These are phyloP conservation scores for Thymelicus sylvestris DNA, from an alignment of 2,888 invertebrate genomes.

Conservation along the genomic window DNA sequence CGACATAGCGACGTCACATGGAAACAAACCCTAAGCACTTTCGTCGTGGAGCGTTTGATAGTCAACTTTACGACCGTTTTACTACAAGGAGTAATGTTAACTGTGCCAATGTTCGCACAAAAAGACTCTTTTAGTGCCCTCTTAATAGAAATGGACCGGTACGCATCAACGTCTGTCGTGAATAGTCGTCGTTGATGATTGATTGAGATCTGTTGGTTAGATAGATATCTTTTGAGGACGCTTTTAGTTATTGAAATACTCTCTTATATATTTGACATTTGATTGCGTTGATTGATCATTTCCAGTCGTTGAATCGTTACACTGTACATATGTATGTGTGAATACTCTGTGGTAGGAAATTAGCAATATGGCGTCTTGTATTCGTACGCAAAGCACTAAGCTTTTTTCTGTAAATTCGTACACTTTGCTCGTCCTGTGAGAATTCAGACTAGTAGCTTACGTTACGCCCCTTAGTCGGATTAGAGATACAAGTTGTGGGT, in stretches of 20 bases:
- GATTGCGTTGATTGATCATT: constrained; percentile 3
- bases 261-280: constrained; percentile 13
- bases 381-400: too few species aligned
- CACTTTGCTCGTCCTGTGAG: neutral
- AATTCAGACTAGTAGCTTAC: neutral
- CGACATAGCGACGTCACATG: neutral
- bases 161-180: constrained; percentile 5
- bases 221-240: constrained; percentile 13
- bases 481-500: neutral
- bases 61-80: constrained; percentile 30
- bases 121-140: constrained; percentile 24
- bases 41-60: constrained; percentile 21
- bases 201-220: constrained; percentile 13
- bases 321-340: too few species aligned
- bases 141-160: constrained; percentile 30
- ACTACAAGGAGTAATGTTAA: constrained; percentile 22
- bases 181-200: constrained; percentile 20
- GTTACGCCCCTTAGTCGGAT: neutral
- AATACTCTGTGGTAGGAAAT: too few species aligned
- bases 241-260: constrained; percentile 14
- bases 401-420: too few species aligned
- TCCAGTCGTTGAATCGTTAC: neutral
- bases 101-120: constrained; percentile 28
- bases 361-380: too few species aligned
- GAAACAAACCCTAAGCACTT: constrained; percentile 8